These are phyloP conservation scores for Crax fasciolata DNA, from an alignment of 2,797 vertebrate genomes.

Conservation along the genomic window DNA sequence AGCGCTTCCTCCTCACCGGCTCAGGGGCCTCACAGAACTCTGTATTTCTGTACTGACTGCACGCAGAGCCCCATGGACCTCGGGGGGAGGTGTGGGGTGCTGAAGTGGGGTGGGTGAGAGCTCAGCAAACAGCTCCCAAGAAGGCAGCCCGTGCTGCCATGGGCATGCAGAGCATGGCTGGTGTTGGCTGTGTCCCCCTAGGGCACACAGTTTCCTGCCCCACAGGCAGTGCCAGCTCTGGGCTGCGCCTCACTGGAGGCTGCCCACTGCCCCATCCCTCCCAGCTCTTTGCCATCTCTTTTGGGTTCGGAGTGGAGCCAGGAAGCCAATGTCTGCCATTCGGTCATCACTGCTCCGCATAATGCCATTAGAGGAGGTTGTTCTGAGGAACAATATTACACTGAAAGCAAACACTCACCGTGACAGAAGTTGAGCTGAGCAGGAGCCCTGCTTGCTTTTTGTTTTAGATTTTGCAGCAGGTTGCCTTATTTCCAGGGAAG, in stretches of 20 bases:
- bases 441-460: not conserved
- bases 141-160: fast-evolving
- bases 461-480: not conserved
- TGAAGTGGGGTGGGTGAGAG: not conserved
- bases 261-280: not conserved
- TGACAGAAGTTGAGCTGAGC: not conserved
- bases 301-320: not conserved
- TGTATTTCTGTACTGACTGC: not conserved
- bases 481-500: slow-evolving; percentile 2
- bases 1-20: fast-evolving
- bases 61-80: fast-evolving
- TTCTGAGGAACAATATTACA: not conserved
- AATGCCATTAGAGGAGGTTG: not conserved
- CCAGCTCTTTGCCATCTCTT: not conserved
- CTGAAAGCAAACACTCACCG: not conserved
- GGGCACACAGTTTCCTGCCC: not conserved
- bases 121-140: not conserved
- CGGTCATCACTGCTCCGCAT: not conserved
- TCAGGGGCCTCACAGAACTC: fast-evolving
- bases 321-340: not conserved
- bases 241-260: not conserved
- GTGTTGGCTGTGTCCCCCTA: not conserved
- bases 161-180: not conserved
- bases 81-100: fast-evolving
- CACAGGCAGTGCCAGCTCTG: not conserved